Conservation (phyloP, 2,888 invertebrate genomes). For the Sabatieria punctata region DNA sequence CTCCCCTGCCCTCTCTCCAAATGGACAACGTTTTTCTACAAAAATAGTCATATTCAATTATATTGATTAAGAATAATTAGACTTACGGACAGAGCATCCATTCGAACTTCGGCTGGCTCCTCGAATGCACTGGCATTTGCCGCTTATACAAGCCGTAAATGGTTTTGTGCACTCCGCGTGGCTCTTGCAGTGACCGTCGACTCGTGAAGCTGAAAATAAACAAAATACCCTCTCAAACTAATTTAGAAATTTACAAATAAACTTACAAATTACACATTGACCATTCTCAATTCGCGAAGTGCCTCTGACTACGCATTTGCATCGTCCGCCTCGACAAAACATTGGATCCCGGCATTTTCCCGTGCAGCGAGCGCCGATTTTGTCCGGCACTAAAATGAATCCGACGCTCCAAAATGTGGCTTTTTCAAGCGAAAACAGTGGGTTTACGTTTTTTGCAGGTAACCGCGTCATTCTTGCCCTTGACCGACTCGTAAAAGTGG, state of each 20-base stretch:
- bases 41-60: too few relatives aligned
- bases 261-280: neutral
- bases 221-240: too few relatives aligned
- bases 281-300: neutral
- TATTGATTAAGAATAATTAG: too few relatives aligned
- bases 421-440: neutral
- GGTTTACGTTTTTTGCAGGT: neutral
- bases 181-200: neutral
- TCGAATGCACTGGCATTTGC: neutral
- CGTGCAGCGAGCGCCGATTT: neutral
- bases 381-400: constrained; percentile 1
- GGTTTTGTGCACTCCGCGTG: constrained; percentile 1
- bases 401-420: neutral
- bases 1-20: neutral
- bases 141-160: neutral
- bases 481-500: neutral
- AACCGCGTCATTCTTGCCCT: neutral
- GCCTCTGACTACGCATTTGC: neutral
- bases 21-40: neutral
- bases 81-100: neutral
- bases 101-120: neutral
- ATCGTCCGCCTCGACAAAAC: neutral
- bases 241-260: too few relatives aligned
- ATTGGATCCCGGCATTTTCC: neutral
- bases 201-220: too few relatives aligned